Percentiles rank a stretch among this genome's conserved stretches.
These are phyloP conservation scores for Epinotia nisella DNA, from an alignment of 2,888 invertebrate species.

Conservation along the genomic window DNA sequence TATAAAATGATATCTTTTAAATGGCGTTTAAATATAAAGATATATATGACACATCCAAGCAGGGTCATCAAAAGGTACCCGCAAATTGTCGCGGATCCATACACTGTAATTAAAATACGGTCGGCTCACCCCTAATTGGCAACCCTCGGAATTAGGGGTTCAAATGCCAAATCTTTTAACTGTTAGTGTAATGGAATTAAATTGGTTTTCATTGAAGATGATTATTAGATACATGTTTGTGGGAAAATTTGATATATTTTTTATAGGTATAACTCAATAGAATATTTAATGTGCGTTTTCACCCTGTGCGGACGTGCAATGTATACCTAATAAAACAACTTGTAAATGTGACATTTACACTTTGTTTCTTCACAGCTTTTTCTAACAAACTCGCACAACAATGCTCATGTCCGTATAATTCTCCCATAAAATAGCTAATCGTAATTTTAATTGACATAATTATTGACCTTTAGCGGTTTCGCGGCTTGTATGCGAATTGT, in stretches of 20 bases:
- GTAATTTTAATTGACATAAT: conserved; percentile 67
- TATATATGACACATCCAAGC: conserved; percentile 21
- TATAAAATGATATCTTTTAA: neutral
- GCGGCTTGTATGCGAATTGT: conserved; percentile 2
- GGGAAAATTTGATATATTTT: neutral
- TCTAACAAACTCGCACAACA: neutral
- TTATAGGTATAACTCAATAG: neutral
- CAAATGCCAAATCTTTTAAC: conserved; percentile 37
- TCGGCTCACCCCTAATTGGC: conserved; percentile 37
- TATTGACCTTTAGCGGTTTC: conserved; percentile 48
- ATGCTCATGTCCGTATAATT: conserved; percentile 25
- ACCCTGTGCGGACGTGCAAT: neutral
- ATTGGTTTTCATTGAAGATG: conserved; percentile 8
- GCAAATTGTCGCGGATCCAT: conserved; percentile 27
- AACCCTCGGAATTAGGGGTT: conserved; percentile 31
- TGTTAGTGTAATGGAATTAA: conserved; percentile 35
- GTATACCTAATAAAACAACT: neutral
- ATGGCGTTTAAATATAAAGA: neutral
- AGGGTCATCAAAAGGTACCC: conserved; percentile 26
- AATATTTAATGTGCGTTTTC: neutral
- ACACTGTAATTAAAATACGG: conserved; percentile 30
- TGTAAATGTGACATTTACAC: neutral
- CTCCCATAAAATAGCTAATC: conserved; percentile 33
- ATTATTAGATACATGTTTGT: conserved; percentile 3
- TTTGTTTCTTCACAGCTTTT: conserved; percentile 20